Conservation (phyloP, 2,113 vertebrate species). For the Trogon surrucura region DNA sequence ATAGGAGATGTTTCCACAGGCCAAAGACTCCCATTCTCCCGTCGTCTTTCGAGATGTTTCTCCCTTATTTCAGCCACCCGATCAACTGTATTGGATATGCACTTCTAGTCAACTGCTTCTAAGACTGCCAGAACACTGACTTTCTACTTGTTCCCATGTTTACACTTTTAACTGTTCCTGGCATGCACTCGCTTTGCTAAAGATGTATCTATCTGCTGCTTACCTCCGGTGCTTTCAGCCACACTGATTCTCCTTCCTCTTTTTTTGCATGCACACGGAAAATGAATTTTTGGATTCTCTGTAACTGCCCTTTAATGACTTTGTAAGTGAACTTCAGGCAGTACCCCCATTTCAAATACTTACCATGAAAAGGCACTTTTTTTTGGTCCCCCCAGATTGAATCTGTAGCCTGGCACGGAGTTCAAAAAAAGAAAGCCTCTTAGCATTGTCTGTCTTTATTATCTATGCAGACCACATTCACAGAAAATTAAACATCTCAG, state of each 20-base stretch:
- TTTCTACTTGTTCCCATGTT: not conserved
- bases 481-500: conserved; percentile 1
- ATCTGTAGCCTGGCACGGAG: not conserved
- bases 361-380: not conserved
- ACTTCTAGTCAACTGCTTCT: not conserved
- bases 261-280: not conserved
- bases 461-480: not conserved
- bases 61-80: not conserved
- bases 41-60: not conserved
- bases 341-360: not conserved
- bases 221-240: not conserved
- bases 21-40: not conserved
- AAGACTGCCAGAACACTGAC: not conserved
- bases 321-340: not conserved
- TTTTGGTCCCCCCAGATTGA: not conserved
- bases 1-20: not conserved
- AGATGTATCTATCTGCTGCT: not conserved
- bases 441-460: not conserved
- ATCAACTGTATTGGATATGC: not conserved
- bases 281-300: not conserved
- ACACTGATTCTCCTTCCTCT: not conserved
- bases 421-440: not conserved
- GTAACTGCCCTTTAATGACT: not conserved
- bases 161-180: not conserved
- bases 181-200: not conserved